Conservation (phyloP, 2,113 vertebrate genomes). For the Grus americana region DNA sequence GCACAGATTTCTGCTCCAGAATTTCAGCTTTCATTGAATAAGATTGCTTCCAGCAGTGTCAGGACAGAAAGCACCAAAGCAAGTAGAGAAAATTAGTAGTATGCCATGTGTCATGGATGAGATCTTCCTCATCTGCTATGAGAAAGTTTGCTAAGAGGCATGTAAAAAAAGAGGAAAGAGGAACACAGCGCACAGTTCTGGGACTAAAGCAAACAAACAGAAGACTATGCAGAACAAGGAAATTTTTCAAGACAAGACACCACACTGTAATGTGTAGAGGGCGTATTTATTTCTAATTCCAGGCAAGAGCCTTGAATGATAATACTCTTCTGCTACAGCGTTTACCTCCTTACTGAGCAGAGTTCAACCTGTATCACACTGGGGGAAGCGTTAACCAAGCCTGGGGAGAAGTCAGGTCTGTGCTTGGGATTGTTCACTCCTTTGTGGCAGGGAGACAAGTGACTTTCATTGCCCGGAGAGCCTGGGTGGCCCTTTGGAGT, state of each 20-base stretch:
- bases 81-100: not conserved
- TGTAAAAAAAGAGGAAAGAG: not conserved
- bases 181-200: not conserved
- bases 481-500: not conserved
- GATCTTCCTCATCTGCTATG: not conserved
- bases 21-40: not conserved
- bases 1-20: not conserved
- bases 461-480: not conserved
- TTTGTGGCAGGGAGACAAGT: not conserved
- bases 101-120: not conserved
- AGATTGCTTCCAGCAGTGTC: not conserved
- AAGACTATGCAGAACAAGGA: not conserved
- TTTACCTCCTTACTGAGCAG: not conserved
- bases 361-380: not conserved
- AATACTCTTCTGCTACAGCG: not conserved
- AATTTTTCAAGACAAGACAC: not conserved
- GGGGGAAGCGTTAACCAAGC: not conserved
- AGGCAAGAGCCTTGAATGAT: not conserved
- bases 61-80: not conserved
- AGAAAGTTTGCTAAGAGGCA: not conserved
- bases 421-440: not conserved
- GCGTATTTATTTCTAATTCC: not conserved
- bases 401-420: not conserved
- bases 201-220: not conserved
- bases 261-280: fast-evolving